These are phyloP conservation scores for Notodonta dromedarius DNA, from an alignment of 2,888 invertebrate species.

Conservation along the genomic window DNA sequence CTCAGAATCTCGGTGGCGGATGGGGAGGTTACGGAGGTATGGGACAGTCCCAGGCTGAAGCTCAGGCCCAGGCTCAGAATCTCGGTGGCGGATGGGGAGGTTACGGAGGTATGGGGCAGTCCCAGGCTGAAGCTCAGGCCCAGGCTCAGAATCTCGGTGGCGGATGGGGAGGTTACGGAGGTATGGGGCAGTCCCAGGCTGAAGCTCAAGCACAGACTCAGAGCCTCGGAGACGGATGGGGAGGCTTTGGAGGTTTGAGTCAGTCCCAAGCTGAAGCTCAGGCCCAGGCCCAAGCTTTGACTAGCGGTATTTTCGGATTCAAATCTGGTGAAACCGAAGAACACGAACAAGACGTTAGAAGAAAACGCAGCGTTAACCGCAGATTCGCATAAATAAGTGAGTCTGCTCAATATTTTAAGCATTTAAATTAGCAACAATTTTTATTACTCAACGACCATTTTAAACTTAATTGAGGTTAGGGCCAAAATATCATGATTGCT, in stretches of 20 bases:
- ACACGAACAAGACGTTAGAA: conserved; percentile 20
- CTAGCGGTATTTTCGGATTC: neutral
- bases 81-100: neutral
- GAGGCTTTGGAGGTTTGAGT: conserved; percentile 12
- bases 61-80: neutral
- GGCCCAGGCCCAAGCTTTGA: neutral
- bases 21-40: neutral
- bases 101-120: neutral
- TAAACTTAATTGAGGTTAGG: too few species aligned
- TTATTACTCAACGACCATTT: too few species aligned
- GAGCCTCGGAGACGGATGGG: conserved; percentile 18
- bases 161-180: conserved; percentile 1
- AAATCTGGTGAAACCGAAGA: conserved; percentile 11
- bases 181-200: conserved; percentile 12
- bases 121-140: neutral
- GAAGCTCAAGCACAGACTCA: conserved; percentile 14
- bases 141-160: neutral
- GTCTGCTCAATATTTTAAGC: neutral
- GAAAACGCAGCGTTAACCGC: conserved; percentile 26
- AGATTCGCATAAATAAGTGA: neutral
- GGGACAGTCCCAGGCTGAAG: neutral
- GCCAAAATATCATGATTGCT: too few species aligned
- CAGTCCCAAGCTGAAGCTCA: conserved; percentile 4
- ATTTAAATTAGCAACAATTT: neutral
- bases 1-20: too few species aligned